A percentile compares a stretch with the other conserved stretches of the same genome.
Conservation (phyloP, 2,797 vertebrate genomes). For the Scarus forsteni region DNA sequence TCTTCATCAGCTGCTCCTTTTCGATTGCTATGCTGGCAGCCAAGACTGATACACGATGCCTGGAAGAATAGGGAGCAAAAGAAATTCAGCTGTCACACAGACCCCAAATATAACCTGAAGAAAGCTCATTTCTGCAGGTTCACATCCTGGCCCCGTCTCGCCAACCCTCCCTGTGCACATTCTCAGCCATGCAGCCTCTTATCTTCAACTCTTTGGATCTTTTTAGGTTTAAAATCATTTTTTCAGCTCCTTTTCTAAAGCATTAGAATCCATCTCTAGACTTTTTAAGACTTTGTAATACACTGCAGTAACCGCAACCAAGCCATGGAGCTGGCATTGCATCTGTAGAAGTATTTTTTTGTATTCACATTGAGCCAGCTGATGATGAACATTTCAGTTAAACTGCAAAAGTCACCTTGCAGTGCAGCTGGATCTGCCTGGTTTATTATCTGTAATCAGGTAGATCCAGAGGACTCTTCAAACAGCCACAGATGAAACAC, state of each 20-base stretch:
- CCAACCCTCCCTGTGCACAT: neutral
- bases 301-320: too few relatives aligned
- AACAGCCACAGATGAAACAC: too few relatives aligned
- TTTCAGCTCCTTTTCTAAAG: neutral
- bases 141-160: slow-evolving; percentile 15
- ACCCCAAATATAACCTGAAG: slow-evolving; percentile 62
- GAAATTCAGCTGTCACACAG: slow-evolving; percentile 63
- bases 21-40: slow-evolving; percentile 48
- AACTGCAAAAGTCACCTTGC: too few relatives aligned
- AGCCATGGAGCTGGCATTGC: too few relatives aligned
- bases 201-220: slow-evolving; percentile 19
- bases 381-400: too few relatives aligned
- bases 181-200: slow-evolving; percentile 16
- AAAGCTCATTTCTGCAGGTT: slow-evolving; percentile 33
- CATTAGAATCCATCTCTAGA: too few relatives aligned
- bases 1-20: slow-evolving; percentile 46
- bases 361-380: too few relatives aligned
- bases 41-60: slow-evolving; percentile 52
- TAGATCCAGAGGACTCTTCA: too few relatives aligned
- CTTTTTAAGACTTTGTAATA: too few relatives aligned
- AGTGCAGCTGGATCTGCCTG: too few relatives aligned
- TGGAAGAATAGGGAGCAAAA: slow-evolving; percentile 55
- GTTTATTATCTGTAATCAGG: too few relatives aligned
- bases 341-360: too few relatives aligned
- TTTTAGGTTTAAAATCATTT: slow-evolving; percentile 44